Percentiles rank a stretch among this genome's conserved stretches.
These are phyloP conservation scores for Epirrita christyi DNA, from an alignment of 2,888 invertebrate species.

Conservation along the genomic window DNA sequence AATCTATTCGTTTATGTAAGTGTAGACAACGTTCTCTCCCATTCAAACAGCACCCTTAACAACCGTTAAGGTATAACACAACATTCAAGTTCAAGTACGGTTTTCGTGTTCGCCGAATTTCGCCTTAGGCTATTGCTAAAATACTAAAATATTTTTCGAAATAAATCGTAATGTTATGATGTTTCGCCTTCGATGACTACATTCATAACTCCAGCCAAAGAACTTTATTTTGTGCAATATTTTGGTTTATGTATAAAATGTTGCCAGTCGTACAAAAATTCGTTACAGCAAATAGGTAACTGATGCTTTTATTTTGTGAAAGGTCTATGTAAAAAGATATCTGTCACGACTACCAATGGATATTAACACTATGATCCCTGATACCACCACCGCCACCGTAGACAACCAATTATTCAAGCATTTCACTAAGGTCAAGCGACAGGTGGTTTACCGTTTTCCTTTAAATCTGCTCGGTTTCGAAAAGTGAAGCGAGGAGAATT, in stretches of 20 bases:
- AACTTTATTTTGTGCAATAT: slow-evolving; percentile 2
- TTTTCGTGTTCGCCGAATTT: slow-evolving; percentile 56
- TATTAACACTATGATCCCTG: slow-evolving; percentile 75
- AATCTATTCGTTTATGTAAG: not conserved
- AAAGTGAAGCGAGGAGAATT: slow-evolving; percentile 55
- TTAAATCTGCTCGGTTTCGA: slow-evolving; percentile 49
- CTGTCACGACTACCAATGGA: slow-evolving; percentile 71
- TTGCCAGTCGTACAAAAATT: not conserved
- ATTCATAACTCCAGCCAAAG: slow-evolving; percentile 34
- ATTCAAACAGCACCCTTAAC: slow-evolving; percentile 15
- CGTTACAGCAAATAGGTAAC: no score
- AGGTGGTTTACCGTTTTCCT: slow-evolving; percentile 67
- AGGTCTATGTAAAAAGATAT: slow-evolving; percentile 37
- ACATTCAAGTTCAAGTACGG: slow-evolving; percentile 45
- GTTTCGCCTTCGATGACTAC: slow-evolving; percentile 32
- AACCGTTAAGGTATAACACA: slow-evolving; percentile 4
- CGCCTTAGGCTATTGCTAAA: slow-evolving; percentile 57
- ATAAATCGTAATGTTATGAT: slow-evolving; percentile 30
- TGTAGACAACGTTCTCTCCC: not conserved
- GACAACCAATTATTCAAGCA: slow-evolving; percentile 76
- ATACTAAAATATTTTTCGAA: slow-evolving; percentile 32
- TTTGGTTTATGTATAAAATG: not conserved
- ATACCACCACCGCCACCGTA: slow-evolving; percentile 53
- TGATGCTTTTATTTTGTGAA: slow-evolving; percentile 46
- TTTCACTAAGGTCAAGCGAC: slow-evolving; percentile 71